Conservation (phyloP, 2,797 vertebrate genomes). For the Agapornis canus region DNA sequence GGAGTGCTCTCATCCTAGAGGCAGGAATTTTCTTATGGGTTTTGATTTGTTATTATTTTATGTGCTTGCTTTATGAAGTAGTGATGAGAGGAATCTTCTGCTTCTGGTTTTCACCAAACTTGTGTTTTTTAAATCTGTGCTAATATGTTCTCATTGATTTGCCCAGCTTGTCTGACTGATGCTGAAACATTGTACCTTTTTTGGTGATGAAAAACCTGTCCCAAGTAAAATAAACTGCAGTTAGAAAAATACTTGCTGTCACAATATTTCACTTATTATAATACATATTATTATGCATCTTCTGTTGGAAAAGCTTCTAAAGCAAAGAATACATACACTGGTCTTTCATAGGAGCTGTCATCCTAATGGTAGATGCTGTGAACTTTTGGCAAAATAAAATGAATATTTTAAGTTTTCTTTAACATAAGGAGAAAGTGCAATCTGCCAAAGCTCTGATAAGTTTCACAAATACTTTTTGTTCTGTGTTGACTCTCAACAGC, state of each 20-base stretch:
- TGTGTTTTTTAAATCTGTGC: not conserved
- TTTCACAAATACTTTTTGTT: not conserved
- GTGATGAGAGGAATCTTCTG: not conserved
- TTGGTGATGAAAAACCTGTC: not conserved
- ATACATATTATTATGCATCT: constrained; percentile 35
- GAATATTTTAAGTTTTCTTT: not conserved
- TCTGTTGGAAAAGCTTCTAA: not conserved
- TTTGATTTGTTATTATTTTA: not conserved
- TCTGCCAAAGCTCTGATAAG: not conserved
- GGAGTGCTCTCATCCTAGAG: not conserved
- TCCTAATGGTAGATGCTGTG: not conserved
- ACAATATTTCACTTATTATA: constrained; percentile 48
- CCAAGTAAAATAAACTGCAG: not conserved
- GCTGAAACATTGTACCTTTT: not conserved
- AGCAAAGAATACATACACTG: constrained; percentile 10
- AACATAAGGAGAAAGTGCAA: not conserved
- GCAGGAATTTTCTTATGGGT: not conserved
- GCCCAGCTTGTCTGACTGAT: not conserved
- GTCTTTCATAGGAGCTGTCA: constrained; percentile 27
- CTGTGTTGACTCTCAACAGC: not conserved
- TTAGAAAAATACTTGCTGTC: constrained; percentile 36
- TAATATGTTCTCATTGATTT: not conserved
- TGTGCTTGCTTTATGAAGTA: not conserved
- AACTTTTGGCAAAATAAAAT: constrained; percentile 56
- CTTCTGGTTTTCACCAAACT: not conserved